phyloP scores from a whole-genome alignment of 1,140 invertebrate species.

The Drosophila orosa region DNA sequence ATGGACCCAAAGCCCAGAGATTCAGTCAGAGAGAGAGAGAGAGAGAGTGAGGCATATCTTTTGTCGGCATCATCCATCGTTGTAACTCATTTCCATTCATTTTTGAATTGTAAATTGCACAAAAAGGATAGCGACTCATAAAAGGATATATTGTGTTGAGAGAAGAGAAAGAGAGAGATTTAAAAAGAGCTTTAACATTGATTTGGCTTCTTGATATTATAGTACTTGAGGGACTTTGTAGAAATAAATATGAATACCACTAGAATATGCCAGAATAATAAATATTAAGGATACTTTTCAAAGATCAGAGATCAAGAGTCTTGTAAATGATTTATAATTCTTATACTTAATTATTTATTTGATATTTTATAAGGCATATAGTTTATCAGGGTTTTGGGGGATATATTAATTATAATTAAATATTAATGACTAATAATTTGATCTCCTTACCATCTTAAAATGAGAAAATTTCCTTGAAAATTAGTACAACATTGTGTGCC shows the following conservation, averaged over 20 bases:
- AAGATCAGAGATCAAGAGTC: neutral
- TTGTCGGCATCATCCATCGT: slow-evolving; percentile 69
- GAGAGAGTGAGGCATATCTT: slow-evolving; percentile 52
- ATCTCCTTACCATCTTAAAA: neutral
- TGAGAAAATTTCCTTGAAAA: neutral
- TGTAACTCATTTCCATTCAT: slow-evolving; percentile 75
- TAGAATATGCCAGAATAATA: no score
- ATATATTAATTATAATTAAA: no score
- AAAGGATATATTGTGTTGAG: slow-evolving; percentile 41
- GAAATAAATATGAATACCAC: neutral
- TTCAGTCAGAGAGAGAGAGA: slow-evolving; percentile 23
- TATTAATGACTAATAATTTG: neutral
- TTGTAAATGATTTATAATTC: neutral
- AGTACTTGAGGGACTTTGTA: neutral
- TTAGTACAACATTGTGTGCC: neutral
- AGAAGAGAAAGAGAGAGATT: no score
- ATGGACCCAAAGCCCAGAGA: slow-evolving; percentile 42
- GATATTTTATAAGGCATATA: neutral
- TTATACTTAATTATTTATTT: neutral
- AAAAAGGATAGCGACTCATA: slow-evolving; percentile 44
- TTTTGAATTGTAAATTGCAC: slow-evolving; percentile 68
- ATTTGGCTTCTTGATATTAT: neutral
- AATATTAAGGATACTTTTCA: neutral
- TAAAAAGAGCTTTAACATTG: neutral
- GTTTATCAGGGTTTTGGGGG: neutral